Evolutionary conservation across 2,888 invertebrate genomes (phyloP), one percentile per base, ranked within the genome.

Genomic region (Seira ritae): DNA sequence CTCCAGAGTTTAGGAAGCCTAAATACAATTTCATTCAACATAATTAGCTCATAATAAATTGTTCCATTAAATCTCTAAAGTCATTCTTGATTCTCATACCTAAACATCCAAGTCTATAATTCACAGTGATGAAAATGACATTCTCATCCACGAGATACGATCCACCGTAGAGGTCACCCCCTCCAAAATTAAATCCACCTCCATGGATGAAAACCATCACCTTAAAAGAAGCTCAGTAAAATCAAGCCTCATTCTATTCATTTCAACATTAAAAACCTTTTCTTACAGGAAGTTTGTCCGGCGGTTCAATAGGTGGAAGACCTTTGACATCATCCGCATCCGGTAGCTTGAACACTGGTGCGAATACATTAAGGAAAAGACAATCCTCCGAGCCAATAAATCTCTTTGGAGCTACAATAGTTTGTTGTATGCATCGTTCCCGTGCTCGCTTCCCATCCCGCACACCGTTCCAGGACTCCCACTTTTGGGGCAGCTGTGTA

Each of bases 171-270:
- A 82, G 22, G 31, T 84, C 84, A 2, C 84, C 82, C n/a, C 80
- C 84, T 0, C 86, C 84, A 20, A 50, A 1, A 37, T 62, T 19
- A 46, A 67, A 83, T n/a, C 86, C 84, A 1, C 87, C 86, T 1
- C 87, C 88, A 42, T 86, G 85, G 4, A 88, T 73, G 42, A 84
- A 87, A 0, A 88, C 75, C 15, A 86, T 67, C 0, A 87, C 86
- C 67, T 78, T n/a, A 46, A 17, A 31, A 66, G n/a, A 23, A n/a
- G n/a, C n/a, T n/a, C n/a, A n/a, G n/a, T n/a, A n/a, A n/a, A n/a
- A n/a, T n/a, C n/a, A n/a, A n/a, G n/a, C n/a, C n/a, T n/a, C n/a
- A n/a, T n/a, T n/a, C n/a, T n/a, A 17, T 17, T 75, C 66, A 19
- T 22, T 31, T n/a, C 8, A 12, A 15, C 12, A 42, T 62, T 15